Percentiles rank a stretch among this genome's conserved stretches.
phyloP scores from a whole-genome alignment of 1,140 invertebrate genomes.

The Homarus americanus region DNA sequence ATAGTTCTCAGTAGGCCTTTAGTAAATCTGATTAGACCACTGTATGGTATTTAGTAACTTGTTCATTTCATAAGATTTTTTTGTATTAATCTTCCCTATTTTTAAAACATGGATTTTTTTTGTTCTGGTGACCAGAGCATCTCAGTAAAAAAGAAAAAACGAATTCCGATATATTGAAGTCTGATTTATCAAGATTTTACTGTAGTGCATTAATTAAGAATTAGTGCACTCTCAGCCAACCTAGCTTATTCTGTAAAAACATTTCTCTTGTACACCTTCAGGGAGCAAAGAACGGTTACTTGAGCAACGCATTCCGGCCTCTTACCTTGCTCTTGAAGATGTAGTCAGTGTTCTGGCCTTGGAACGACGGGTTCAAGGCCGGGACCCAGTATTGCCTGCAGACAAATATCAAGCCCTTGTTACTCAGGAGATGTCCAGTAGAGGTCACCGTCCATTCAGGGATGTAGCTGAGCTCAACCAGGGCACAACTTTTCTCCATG shows the following conservation, averaged over 20 bases:
- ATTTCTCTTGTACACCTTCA: conserved; percentile 78
- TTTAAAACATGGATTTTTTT: too few species aligned
- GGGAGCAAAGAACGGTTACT: conserved; percentile 94
- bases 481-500: conserved; percentile 97
- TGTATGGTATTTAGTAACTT: too few species aligned
- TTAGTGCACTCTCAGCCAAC: too few species aligned
- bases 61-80: too few species aligned
- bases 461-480: conserved; percentile 94
- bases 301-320: conserved; percentile 96
- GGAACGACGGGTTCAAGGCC: conserved; percentile 80
- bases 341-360: conserved; percentile 89
- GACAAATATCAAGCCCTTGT: conserved; percentile 89
- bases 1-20: too few species aligned
- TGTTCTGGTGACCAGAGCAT: too few species aligned
- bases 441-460: conserved; percentile 86
- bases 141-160: too few species aligned
- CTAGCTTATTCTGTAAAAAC: too few species aligned
- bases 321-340: conserved; percentile 96
- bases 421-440: conserved; percentile 84
- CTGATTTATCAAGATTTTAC: too few species aligned
- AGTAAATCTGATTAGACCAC: too few species aligned
- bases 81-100: too few species aligned
- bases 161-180: too few species aligned
- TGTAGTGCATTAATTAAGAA: neutral
- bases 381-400: conserved; percentile 92